Conservation (phyloP, 1,140 invertebrate species). For the Chironomus striatipennis region DNA sequence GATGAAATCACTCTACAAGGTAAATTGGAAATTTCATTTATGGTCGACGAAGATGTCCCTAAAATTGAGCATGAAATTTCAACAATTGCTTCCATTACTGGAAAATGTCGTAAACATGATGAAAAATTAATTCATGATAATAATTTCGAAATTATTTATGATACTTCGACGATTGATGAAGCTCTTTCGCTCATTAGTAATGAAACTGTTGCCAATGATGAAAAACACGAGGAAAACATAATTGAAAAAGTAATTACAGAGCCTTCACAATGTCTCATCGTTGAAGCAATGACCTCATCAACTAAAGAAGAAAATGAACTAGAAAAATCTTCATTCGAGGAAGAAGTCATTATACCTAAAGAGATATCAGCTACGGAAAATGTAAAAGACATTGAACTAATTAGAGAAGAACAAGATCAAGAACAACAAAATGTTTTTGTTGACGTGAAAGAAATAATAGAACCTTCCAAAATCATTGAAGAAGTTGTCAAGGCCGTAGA, state of each 20-base stretch:
- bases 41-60: background rate
- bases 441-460: background rate
- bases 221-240: background rate
- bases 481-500: background rate
- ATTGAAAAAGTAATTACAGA: background rate
- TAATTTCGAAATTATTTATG: background rate
- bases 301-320: too few relatives aligned
- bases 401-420: background rate
- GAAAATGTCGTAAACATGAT: background rate
- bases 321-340: too few relatives aligned
- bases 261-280: background rate
- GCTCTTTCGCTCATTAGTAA: background rate
- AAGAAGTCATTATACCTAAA: too few relatives aligned
- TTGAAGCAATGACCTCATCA: background rate
- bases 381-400: background rate
- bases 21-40: slow-evolving; percentile 14
- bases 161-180: background rate
- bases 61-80: slow-evolving; percentile 18
- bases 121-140: background rate
- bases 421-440: background rate
- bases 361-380: background rate
- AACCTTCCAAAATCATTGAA: background rate
- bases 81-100: background rate
- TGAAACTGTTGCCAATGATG: background rate
- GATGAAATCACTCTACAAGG: background rate